Evolutionary conservation across 2,888 invertebrate genomes (phyloP).

Genomic region (Cataglyphis albicans): DNA sequence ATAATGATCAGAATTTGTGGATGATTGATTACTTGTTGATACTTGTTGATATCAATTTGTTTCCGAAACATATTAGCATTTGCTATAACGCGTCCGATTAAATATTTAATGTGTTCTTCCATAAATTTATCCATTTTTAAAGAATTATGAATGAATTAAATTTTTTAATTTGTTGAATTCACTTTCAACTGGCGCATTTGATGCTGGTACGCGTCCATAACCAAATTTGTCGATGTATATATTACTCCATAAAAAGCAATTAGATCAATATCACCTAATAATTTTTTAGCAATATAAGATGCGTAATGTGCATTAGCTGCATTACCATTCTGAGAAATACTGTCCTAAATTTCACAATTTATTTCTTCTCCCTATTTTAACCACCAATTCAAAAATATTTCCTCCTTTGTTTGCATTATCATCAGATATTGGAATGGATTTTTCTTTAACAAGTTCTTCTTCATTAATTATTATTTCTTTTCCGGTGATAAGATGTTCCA

Average conservation of each 20-base stretch:
- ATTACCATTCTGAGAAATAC: not conserved
- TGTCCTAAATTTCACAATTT: not conserved
- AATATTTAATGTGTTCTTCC: not conserved
- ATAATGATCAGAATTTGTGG: no score
- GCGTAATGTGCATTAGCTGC: constrained; percentile 7
- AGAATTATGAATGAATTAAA: not conserved
- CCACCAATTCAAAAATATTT: not conserved
- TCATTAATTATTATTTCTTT: not conserved
- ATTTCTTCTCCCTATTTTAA: constrained; percentile 13
- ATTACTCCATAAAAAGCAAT: constrained; percentile 12
- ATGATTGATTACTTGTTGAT: not conserved
- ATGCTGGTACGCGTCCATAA: constrained; percentile 3
- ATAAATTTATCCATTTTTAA: constrained; percentile 11
- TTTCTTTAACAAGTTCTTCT: not conserved
- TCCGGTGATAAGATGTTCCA: not conserved
- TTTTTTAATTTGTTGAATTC: constrained; percentile 24
- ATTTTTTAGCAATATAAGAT: not conserved
- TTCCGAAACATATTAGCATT: not conserved
- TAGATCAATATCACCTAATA: not conserved
- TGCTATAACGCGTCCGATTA: constrained; percentile 9
- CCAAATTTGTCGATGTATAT: constrained; percentile 2
- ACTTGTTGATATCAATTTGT: not conserved
- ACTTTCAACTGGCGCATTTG: not conserved
- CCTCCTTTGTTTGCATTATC: not conserved
- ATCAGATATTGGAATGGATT: not conserved